Conservation (phyloP, 2,888 invertebrate species). For the Eubasilissa splendida region DNA sequence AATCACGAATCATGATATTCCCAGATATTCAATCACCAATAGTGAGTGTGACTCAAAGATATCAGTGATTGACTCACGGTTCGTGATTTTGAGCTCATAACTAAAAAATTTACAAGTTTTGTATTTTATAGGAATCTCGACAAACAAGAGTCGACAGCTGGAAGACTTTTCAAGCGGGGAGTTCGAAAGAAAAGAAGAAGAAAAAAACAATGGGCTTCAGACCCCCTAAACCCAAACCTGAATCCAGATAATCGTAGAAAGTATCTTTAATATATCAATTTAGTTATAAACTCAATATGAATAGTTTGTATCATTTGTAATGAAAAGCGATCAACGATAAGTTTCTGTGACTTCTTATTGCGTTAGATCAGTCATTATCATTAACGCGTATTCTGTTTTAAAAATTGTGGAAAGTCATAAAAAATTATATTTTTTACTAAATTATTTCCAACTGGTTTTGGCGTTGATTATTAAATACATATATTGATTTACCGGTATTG, state of each 20-base stretch:
- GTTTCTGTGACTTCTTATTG: conserved; percentile 45
- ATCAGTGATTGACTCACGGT: too few relatives aligned
- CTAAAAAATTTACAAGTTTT: background rate
- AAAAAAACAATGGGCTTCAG: conserved; percentile 89
- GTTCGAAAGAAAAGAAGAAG: conserved; percentile 82
- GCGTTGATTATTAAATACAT: too few relatives aligned
- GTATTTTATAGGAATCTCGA: conserved; percentile 81
- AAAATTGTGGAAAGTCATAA: too few relatives aligned
- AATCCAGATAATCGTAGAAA: conserved; percentile 80
- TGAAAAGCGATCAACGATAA: background rate
- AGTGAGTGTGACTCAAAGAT: too few relatives aligned
- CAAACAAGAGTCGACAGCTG: conserved; percentile 94
- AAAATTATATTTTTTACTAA: too few relatives aligned
- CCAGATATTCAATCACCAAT: too few relatives aligned
- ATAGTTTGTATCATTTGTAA: background rate
- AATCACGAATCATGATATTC: too few relatives aligned
- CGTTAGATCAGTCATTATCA: conserved; percentile 8
- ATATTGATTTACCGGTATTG: too few relatives aligned
- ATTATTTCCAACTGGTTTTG: too few relatives aligned
- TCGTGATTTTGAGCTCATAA: too few relatives aligned
- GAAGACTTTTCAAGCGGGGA: conserved; percentile 89
- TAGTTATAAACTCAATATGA: background rate
- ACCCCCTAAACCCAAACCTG: conserved; percentile 95
- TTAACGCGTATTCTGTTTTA: too few relatives aligned
- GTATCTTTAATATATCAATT: background rate